Base-by-base conservation (phyloP, 1,140 invertebrate genomes). In the Trichonephila clavata region DNA sequence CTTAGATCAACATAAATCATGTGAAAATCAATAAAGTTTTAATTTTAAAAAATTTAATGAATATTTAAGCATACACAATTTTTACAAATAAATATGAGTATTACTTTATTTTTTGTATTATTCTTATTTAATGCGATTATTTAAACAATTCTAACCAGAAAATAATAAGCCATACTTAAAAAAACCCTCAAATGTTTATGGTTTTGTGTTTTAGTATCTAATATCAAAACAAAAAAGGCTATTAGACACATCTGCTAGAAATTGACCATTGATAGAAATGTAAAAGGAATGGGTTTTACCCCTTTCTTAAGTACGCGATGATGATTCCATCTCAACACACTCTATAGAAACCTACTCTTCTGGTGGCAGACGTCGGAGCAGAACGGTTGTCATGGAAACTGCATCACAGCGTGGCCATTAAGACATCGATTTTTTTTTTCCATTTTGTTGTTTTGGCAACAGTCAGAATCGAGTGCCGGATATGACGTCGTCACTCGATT, bases 361-460 rank as follows among this genome's bases (percentile, higher is more conserved):
- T 27, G 32, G 14, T 13, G 18, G 81, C 43, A 84, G 81, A 84
- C 81, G 57, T n/a, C 57, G 50, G 57, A 84, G 83, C 89, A 81
- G 71, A 90, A 80, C 71, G 68, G 89, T 90, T 81, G 59, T 39
- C 57, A 90, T 90, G 27, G 50, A n/a, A 80, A 90, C 89, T 81
- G 77, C 89, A 90, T 90, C 89, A 32, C 57, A 50, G 68, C 57
- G 89, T 90, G 71, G 89, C 68, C 89, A 90, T 90, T 90, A 90
- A 80, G 89, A 71, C 68, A 90, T 90, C 89, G 89, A 90, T 90
- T 89, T 90, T 90, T 90, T 89, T 90, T 80, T 50, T 90, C 77
- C 61, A n/a, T 80, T 81, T 90, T 81, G 57, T 81, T 90, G 68
- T 90, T 90, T 90, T 90, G 89, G 89, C 89, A 90, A 80, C 87